Base-by-base conservation (phyloP, 2,797 vertebrate species). In the Rhyacichthys aspro region DNA sequence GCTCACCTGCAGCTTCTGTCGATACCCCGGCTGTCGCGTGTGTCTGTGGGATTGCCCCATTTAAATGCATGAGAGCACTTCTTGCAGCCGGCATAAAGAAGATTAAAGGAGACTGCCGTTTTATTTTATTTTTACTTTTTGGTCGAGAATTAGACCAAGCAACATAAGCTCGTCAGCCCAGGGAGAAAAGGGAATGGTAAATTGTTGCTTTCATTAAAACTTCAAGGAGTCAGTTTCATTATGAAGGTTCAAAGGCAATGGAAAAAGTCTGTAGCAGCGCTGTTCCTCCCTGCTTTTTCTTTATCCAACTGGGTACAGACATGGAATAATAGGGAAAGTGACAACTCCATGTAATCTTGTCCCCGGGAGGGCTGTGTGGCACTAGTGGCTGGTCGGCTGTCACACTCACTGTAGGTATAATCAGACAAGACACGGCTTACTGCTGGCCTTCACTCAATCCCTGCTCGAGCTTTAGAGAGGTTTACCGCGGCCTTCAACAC, bases 161-260 rank as follows among this genome's bases (percentile, higher is more conserved):
- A 75, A 69, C 66, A 63, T 78, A 78, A 76, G 72, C 77, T 76
- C 55, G 7, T 75, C 59, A 81, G 77, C 64, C 56, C 55, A 67
- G 70, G 64, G 78, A 83, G 79, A 85, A 80, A 81, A 86, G 52
- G 28, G 66, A 84, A 88, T 85, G 64, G 76, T 83, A 88, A 89
- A 90, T 89, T 84, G 86, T 88, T 83, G 82, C 89, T 87, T 91
- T 90, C 86, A 90, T 89, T 91, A 88, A 89, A 92, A 88, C 89
- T 88, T 91, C 85, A 92, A 90, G 83, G 79, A 86, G 79, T 81
- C 72, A 50, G 63, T 88, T 91, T 87, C 75, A 86, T 91, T 88
- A 86, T 82, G 72, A 70, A 54, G 68, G 85, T 87, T 91, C 89
- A 91, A 91, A 90, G 86, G 79, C 67, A 84, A 59, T 15, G 68